phyloP scores from a whole-genome alignment of 2,797 vertebrate species.

The Phataginus tetradactyla region DNA sequence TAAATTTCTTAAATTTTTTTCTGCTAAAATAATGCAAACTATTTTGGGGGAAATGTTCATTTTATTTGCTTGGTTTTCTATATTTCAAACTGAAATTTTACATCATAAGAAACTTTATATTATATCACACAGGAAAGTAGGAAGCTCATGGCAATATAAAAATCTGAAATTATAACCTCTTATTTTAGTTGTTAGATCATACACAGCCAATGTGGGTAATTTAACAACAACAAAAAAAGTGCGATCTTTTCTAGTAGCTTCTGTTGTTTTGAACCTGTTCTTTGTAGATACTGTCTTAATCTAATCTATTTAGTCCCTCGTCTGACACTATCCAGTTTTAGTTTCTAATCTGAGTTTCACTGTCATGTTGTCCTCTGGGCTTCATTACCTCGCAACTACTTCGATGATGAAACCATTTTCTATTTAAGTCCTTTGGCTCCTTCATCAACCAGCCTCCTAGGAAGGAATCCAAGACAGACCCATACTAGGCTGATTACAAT shows the following conservation, averaged over 20 bases:
- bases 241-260: neutral
- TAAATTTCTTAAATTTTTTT: constrained; percentile 5
- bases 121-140: neutral
- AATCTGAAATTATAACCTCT: neutral
- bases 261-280: neutral
- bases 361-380: neutral
- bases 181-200: neutral
- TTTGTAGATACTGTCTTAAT: neutral
- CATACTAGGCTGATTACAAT: neutral
- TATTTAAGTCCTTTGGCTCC: neutral
- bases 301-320: neutral
- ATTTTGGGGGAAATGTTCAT: neutral
- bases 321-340: neutral
- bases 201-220: neutral
- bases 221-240: neutral
- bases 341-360: neutral
- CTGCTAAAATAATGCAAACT: neutral
- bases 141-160: neutral
- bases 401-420: constrained; percentile 8
- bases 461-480: neutral
- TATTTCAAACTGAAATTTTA: constrained; percentile 35
- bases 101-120: constrained; percentile 7
- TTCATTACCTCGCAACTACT: neutral
- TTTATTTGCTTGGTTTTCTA: constrained; percentile 47
- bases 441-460: neutral